A percentile compares a stretch with the other conserved stretches of the same genome.
These are phyloP conservation scores for Aphelinus atriplicis DNA, from an alignment of 1,140 invertebrate species.

Conservation along the genomic window DNA sequence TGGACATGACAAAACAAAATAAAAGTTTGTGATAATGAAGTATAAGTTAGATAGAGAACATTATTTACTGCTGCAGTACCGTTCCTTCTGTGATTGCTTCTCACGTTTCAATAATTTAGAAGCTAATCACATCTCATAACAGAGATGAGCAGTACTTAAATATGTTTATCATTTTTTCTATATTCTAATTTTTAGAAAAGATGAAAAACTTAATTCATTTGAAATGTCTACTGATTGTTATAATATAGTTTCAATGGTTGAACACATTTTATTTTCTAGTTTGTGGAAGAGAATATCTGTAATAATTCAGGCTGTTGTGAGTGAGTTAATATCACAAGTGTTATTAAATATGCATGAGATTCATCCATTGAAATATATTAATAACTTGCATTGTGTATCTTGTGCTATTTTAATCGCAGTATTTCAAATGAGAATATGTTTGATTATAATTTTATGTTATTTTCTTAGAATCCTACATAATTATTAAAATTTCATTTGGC, in stretches of 20 bases:
- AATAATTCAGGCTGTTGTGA: slow-evolving; percentile 5
- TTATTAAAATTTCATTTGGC: background rate
- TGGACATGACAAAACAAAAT: slow-evolving; percentile 9
- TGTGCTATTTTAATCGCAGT: slow-evolving; percentile 41
- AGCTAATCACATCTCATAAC: slow-evolving; percentile 2
- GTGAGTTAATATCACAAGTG: slow-evolving; percentile 20
- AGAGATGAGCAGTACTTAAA: slow-evolving; percentile 18
- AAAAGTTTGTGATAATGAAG: slow-evolving; percentile 33
- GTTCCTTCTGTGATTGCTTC: slow-evolving; percentile 21
- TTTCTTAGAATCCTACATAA: slow-evolving; percentile 1
- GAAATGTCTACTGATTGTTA: slow-evolving; percentile 2
- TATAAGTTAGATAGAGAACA: slow-evolving; percentile 24
- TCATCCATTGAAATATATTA: slow-evolving; percentile 25
- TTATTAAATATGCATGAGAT: slow-evolving; percentile 7
- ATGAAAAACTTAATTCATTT: background rate
- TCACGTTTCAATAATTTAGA: slow-evolving; percentile 25
- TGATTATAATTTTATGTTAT: slow-evolving; percentile 23
- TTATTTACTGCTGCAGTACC: slow-evolving; percentile 28
- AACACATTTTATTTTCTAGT: background rate
- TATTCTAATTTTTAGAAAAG: background rate
- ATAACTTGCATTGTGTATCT: slow-evolving; percentile 37
- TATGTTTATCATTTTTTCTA: too few species aligned
- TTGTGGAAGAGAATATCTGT: slow-evolving; percentile 16
- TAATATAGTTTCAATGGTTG: slow-evolving; percentile 1
- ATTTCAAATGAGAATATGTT: slow-evolving; percentile 36